These are phyloP conservation scores for Oxyteleia sp. DNA, from an alignment of 2,888 invertebrate species.

Conservation along the genomic window DNA sequence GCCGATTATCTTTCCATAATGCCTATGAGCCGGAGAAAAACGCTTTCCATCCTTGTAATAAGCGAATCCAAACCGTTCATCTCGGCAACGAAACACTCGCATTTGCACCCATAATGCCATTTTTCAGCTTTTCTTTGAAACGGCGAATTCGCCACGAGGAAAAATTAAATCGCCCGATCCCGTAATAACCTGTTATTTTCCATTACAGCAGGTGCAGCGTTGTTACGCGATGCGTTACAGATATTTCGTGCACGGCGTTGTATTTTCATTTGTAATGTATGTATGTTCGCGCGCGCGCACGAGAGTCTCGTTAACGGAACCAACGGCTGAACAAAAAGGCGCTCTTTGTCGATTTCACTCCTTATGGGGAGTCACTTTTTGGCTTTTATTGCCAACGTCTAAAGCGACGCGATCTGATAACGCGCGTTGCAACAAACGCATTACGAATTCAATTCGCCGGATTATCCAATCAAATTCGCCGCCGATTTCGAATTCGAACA, in stretches of 20 bases:
- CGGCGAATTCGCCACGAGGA: conserved; percentile 39
- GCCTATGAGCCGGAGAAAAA: conserved; percentile 9
- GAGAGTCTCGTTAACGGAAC: conserved; percentile 71
- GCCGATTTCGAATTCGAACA: conserved; percentile 11
- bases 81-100: conserved; percentile 20
- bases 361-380: conserved; percentile 71
- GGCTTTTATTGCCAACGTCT: conserved; percentile 67
- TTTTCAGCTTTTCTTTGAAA: conserved; percentile 51
- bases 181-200: conserved; percentile 73
- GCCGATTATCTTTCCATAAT: conserved; percentile 7
- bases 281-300: conserved; percentile 57
- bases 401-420: conserved; percentile 61
- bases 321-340: conserved; percentile 66
- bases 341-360: conserved; percentile 73
- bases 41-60: conserved; percentile 24
- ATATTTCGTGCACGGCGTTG: conserved; percentile 71
- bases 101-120: conserved; percentile 38
- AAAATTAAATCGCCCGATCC: conserved; percentile 59
- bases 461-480: conserved; percentile 53
- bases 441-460: conserved; percentile 56
- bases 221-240: conserved; percentile 74
- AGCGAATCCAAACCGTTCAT: conserved; percentile 31
- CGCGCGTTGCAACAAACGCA: conserved; percentile 52
- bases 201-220: conserved; percentile 66
- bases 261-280: conserved; percentile 70